Evolutionary conservation across 2,888 invertebrate species (phyloP).

Genomic region (Eutolmus rufibarbis): DNA sequence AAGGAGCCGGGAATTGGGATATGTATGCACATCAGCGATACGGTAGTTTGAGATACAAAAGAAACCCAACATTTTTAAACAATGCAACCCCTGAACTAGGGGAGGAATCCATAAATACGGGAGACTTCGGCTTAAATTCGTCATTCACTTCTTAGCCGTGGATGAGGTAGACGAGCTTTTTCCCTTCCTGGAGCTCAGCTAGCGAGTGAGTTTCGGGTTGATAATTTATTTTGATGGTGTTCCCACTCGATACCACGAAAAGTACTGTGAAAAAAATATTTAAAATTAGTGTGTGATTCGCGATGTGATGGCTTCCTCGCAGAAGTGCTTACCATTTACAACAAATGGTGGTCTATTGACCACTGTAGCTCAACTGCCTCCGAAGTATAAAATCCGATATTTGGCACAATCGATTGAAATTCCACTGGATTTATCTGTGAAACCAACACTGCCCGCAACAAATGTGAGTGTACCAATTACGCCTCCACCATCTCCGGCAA

Average conservation of each 20-base stretch:
- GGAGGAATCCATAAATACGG: constrained; percentile 57
- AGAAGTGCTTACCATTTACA: constrained; percentile 42
- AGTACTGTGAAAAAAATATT: not conserved
- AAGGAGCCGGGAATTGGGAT: not conserved
- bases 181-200: not conserved
- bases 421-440: constrained; percentile 80
- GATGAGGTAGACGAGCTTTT: constrained; percentile 41
- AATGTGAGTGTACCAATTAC: constrained; percentile 69
- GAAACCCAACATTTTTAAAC: not conserved
- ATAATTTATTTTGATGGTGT: not conserved
- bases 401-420: constrained; percentile 58
- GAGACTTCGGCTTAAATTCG: constrained; percentile 58
- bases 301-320: constrained; percentile 47
- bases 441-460: constrained; percentile 56
- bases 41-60: not conserved
- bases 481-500: constrained; percentile 76
- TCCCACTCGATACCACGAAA: not conserved
- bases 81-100: not conserved
- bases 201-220: not conserved
- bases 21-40: not conserved
- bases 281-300: constrained; percentile 5
- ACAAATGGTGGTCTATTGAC: constrained; percentile 57
- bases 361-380: constrained; percentile 61
- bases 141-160: constrained; percentile 62
- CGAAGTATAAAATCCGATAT: constrained; percentile 62